Percentiles rank a stretch among this genome's conserved stretches.
Evolutionary conservation across 2,113 vertebrate species (phyloP).

Genomic region (Onychorhynchus coronatus): DNA sequence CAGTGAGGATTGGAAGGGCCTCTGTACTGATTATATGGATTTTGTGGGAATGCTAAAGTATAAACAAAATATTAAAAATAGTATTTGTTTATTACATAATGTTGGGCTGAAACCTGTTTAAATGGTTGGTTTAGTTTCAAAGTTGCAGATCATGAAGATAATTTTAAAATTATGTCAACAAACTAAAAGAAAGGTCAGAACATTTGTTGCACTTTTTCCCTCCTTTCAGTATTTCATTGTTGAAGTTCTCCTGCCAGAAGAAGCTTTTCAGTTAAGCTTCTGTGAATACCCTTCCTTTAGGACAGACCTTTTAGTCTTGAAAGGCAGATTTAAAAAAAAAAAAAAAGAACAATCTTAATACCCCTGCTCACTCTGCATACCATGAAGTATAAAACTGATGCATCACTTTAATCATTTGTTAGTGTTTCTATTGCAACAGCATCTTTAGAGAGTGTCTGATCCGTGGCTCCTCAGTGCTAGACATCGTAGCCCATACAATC

Average conservation of each 20-base stretch:
- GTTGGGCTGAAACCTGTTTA: neutral
- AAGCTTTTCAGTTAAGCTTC: neutral
- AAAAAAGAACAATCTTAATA: neutral
- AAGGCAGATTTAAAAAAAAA: neutral
- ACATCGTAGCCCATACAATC: neutral
- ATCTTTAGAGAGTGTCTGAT: neutral
- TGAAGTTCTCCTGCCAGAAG: neutral
- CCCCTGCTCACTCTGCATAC: neutral
- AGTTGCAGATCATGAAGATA: neutral
- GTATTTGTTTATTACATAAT: neutral
- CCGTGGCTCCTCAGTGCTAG: neutral
- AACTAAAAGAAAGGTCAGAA: neutral
- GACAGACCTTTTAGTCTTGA: neutral
- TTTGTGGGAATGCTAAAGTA: neutral
- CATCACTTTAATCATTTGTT: neutral
- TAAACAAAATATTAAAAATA: neutral
- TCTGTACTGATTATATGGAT: neutral
- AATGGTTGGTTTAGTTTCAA: neutral
- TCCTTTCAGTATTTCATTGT: neutral
- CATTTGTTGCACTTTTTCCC: neutral
- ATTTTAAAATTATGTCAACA: neutral
- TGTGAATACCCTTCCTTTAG: neutral
- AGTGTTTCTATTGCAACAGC: neutral
- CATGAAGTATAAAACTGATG: neutral
- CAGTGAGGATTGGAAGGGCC: neutral